phyloP scores from a whole-genome alignment of 2,113 vertebrate species.

The Arizona elegans region DNA sequence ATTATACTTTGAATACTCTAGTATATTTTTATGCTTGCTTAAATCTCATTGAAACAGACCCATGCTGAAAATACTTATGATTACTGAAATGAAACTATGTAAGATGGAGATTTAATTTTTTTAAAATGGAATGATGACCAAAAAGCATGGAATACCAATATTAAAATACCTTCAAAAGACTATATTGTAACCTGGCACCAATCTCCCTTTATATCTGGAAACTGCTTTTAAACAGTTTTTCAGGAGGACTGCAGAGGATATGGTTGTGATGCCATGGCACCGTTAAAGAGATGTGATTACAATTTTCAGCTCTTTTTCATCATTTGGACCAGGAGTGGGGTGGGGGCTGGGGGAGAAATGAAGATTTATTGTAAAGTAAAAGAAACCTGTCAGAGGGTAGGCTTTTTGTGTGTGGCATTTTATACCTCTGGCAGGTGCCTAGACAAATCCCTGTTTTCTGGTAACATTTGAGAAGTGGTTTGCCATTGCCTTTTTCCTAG shows the following conservation, averaged over 20 bases:
- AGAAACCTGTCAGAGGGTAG: neutral
- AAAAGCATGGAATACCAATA: neutral
- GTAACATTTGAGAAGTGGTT: neutral
- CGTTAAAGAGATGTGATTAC: neutral
- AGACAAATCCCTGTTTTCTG: neutral
- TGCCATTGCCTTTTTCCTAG: neutral
- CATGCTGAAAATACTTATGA: neutral
- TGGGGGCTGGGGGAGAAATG: neutral
- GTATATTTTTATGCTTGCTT: neutral
- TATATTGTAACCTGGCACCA: neutral
- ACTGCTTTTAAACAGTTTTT: neutral
- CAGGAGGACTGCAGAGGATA: neutral
- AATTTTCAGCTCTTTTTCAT: neutral
- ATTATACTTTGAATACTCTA: neutral
- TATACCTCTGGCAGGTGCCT: neutral
- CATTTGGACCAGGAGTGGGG: neutral
- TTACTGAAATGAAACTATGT: neutral
- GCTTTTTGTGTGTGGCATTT: neutral
- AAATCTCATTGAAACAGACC: neutral
- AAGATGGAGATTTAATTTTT: neutral
- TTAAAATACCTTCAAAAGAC: neutral
- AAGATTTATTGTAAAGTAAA: neutral
- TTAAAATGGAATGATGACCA: neutral
- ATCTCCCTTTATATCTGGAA: neutral
- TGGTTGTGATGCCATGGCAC: neutral